Percentiles rank a stretch among this genome's conserved stretches.
These are phyloP conservation scores for Orius insidiosus DNA, from an alignment of 1,140 invertebrate genomes.

Conservation along the genomic window DNA sequence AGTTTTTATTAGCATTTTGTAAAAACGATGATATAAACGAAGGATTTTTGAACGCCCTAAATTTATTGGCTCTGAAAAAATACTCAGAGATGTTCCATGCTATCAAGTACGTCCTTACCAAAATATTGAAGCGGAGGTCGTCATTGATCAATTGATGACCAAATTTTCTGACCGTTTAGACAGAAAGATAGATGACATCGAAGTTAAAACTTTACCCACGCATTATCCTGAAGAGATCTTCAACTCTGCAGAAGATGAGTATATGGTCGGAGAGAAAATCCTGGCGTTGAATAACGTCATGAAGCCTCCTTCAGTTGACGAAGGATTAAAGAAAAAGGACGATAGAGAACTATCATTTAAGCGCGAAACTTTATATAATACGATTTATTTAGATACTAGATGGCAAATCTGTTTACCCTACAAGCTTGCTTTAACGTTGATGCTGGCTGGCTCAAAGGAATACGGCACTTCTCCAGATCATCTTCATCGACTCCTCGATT, in stretches of 20 bases:
- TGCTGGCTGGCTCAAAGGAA: neutral
- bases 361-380: too few relatives aligned
- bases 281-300: neutral
- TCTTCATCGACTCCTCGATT: neutral
- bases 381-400: neutral
- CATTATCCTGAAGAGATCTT: constrained; percentile 1
- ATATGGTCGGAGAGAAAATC: neutral
- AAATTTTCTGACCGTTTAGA: neutral
- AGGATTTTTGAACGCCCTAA: constrained; percentile 35
- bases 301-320: neutral
- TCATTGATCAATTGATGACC: constrained; percentile 7
- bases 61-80: constrained; percentile 20
- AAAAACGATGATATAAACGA: constrained; percentile 31
- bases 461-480: constrained; percentile 9
- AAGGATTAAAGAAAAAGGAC: neutral
- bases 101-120: neutral
- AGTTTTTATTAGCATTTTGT: constrained; percentile 37
- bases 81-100: neutral
- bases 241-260: constrained; percentile 2
- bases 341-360: constrained; percentile 1
- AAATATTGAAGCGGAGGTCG: constrained; percentile 3
- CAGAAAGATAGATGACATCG: neutral
- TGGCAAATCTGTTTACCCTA: constrained; percentile 10
- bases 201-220: neutral
- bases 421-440: constrained; percentile 3